phyloP scores from a whole-genome alignment of 1,140 invertebrate genomes.

The Hypothenemus hampei region DNA sequence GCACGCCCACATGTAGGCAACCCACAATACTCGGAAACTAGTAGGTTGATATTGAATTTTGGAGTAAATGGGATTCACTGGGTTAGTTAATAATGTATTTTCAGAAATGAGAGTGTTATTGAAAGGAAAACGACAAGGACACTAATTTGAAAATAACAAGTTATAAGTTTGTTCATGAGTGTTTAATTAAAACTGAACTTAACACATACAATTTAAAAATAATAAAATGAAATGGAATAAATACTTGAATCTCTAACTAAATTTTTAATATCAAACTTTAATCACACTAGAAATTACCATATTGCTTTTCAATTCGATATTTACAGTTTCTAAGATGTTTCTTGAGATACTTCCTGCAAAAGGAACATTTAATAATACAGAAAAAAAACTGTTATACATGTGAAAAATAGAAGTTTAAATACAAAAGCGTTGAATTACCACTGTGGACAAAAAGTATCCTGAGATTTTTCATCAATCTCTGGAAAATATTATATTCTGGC shows the following conservation, averaged over 20 bases:
- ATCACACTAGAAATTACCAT: constrained; percentile 11
- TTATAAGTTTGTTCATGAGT: neutral
- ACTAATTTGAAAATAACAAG: neutral
- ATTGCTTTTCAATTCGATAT: constrained; percentile 1
- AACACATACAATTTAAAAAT: neutral
- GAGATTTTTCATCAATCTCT: neutral
- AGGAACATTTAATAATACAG: neutral
- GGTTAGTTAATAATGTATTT: too few relatives aligned
- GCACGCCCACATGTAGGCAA: constrained; percentile 26
- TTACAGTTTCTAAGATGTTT: neutral
- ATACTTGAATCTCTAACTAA: constrained; percentile 7
- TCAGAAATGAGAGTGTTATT: too few relatives aligned
- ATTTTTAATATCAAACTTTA: constrained; percentile 10
- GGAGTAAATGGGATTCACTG: neutral
- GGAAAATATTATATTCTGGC: constrained; percentile 3
- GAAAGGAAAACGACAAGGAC: too few relatives aligned
- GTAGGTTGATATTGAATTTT: neutral
- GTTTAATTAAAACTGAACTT: constrained; percentile 9
- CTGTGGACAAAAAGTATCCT: neutral
- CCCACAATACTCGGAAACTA: constrained; percentile 22
- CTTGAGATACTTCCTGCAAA: too few relatives aligned
- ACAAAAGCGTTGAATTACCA: neutral
- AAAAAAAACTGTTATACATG: neutral
- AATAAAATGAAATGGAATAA: constrained; percentile 12
- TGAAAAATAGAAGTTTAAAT: neutral